Percentiles rank a stretch among this genome's conserved stretches.
phyloP scores from a whole-genome alignment of 1,140 invertebrate genomes.

The Rhagoletis pomonella region DNA sequence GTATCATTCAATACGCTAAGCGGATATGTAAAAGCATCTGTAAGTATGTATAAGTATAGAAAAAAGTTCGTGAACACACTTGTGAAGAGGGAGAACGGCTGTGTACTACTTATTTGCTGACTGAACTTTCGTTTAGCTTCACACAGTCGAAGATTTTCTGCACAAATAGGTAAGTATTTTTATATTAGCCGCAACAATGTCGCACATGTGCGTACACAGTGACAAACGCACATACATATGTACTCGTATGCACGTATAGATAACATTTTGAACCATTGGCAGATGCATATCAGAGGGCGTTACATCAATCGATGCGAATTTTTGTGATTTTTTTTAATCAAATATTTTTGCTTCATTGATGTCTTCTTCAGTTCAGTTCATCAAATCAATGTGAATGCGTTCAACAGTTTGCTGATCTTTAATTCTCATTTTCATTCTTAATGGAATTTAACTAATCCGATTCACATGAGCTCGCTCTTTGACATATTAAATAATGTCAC shows the following conservation, averaged over 20 bases:
- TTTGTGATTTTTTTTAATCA: conserved; percentile 52
- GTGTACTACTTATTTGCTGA: neutral
- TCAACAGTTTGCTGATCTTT: neutral
- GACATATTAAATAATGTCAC: conserved; percentile 51
- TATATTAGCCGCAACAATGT: neutral
- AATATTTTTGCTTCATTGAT: conserved; percentile 51
- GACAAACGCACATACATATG: neutral
- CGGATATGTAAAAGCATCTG: conserved; percentile 49
- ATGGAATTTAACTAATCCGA: conserved; percentile 54
- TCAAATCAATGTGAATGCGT: neutral
- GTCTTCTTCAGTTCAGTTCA: neutral
- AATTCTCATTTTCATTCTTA: conserved; percentile 48
- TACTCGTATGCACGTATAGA: neutral
- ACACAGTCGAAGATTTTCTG: neutral
- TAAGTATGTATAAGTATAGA: neutral
- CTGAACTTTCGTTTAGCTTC: conserved; percentile 8
- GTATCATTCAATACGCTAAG: conserved; percentile 20
- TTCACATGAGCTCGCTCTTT: conserved; percentile 47
- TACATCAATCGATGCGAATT: conserved; percentile 42
- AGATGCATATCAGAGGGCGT: conserved; percentile 33
- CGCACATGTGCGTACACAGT: neutral
- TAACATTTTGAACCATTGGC: no score
- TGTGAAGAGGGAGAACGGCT: neutral
- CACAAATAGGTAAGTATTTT: neutral
- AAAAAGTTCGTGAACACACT: neutral